These are phyloP conservation scores for Cacoxenus indagator DNA, from an alignment of 2,888 invertebrate species.

Conservation along the genomic window DNA sequence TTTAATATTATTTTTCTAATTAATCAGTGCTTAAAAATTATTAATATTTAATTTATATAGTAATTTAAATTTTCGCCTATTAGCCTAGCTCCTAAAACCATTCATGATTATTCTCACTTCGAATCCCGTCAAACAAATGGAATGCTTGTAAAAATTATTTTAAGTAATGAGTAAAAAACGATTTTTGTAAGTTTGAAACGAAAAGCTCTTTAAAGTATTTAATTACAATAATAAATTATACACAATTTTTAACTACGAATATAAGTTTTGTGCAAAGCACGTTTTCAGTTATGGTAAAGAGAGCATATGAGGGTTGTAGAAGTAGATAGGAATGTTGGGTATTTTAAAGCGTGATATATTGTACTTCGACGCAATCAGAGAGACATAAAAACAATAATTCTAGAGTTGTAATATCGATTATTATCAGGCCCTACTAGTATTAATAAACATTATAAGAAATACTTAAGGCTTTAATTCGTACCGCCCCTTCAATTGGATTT, in stretches of 20 bases:
- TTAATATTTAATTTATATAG: conserved; percentile 28
- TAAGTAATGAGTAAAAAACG: not conserved
- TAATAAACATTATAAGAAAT: too few relatives aligned
- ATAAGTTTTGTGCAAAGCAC: conserved; percentile 11
- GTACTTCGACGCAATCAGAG: too few relatives aligned
- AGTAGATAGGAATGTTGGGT: not conserved
- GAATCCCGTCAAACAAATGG: not conserved
- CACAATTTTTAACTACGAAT: conserved; percentile 2
- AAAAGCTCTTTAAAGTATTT: conserved; percentile 10
- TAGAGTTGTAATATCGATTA: too few relatives aligned
- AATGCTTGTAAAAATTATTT: conserved; percentile 50
- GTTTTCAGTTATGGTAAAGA: not conserved
- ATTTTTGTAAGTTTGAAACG: not conserved
- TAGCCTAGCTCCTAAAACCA: not conserved
- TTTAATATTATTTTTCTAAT: conserved; percentile 35
- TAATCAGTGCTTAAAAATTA: conserved; percentile 34
- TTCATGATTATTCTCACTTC: not conserved
- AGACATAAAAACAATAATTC: too few relatives aligned
- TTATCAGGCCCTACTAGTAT: too few relatives aligned
- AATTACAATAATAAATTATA: conserved; percentile 7
- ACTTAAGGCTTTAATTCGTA: not conserved
- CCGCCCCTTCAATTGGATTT: conserved; percentile 24
- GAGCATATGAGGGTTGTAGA: not conserved
- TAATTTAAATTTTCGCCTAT: conserved; percentile 26
- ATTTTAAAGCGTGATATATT: too few relatives aligned